Evolutionary conservation across 2,888 invertebrate genomes (phyloP).

Genomic region (Coenonympha arcania): DNA sequence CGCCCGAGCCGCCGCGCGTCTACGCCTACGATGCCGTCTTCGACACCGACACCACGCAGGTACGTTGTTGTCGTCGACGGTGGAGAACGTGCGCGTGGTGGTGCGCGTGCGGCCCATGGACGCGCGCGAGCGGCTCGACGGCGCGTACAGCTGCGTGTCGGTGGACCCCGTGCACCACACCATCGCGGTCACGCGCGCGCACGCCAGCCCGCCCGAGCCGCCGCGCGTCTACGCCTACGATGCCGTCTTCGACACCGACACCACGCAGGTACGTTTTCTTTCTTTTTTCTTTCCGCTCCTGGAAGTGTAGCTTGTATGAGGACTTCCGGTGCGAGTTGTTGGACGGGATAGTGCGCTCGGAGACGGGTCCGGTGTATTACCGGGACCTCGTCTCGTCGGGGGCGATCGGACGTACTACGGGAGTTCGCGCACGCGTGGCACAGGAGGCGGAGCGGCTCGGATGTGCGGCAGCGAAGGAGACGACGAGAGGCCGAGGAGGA

Average conservation of each 20-base stretch:
- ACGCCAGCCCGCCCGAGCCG: conserved; percentile 80
- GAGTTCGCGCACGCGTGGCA: no score
- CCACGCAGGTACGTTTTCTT: conserved; percentile 87
- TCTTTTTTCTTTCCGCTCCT: no score
- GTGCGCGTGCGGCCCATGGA: conserved; percentile 95
- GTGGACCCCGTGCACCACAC: conserved; percentile 85
- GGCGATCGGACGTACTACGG: no score
- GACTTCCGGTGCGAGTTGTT: no score
- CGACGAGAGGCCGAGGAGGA: no score
- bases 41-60: conserved; percentile 87
- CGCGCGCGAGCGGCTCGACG: conserved; percentile 83
- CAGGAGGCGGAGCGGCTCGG: no score
- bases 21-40: conserved; percentile 98
- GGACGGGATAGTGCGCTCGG: no score
- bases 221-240: conserved; percentile 96
- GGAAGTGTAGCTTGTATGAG: no score
- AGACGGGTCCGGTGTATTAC: no score
- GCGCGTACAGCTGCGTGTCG: conserved; percentile 81
- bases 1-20: conserved; percentile 85
- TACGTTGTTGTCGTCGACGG: conserved; percentile 74
- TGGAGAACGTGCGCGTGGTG: conserved; percentile 97
- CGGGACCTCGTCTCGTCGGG: no score
- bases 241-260: conserved; percentile 89
- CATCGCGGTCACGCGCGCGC: conserved; percentile 84
- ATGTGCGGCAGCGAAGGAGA: no score